Base-by-base conservation (phyloP, 2,113 vertebrate species). In the Nymphicus hollandicus region DNA sequence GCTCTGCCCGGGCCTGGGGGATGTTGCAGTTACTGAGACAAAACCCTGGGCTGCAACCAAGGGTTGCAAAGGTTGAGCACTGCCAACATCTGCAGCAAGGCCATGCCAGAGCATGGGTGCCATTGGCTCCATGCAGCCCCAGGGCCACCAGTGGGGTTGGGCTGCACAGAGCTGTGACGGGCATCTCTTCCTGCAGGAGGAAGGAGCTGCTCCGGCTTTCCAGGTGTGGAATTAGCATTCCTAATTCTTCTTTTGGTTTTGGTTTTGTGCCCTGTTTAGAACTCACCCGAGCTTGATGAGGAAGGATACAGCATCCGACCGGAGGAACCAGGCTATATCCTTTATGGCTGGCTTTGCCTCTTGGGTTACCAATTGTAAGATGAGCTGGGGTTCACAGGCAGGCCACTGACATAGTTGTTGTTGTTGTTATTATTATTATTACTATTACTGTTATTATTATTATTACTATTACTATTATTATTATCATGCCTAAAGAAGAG, bases 251-350 rank as follows among this genome's bases (percentile, higher is more conserved):
- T 8, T 10, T n/a, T 5, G 23, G 2, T 5, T 41, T 25, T 33
- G 28, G 11, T 27, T 35, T 63, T 94, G 19, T 92, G 37, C 93
- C 81, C 31, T 44, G 78, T 98, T 52, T 95, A 99, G 99, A 99
- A 99, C 65, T 99, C 99, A 9, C 99, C 99, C 8, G 99, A 99
- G 82, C 98, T 99, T 76, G 99, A 99, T 85, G 99, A 99, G 90
- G 99, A 99, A 97, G 99, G 99, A 10, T 99, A 99, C 97, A 99
- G 99, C 97, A 98, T 99, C 95, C 98, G 99, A 91, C 99, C 99
- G 0, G 99, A 99, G 65, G 99, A 99, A 91, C 98, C 98, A 9
- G 98, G 98, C 97, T 98, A 99, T 99, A 99, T 99, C 99, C 99
- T 99, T 98, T 74, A n/a, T 19, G 46, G 84, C 69, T 35, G 60